Percentiles rank a stretch among this genome's conserved stretches.
These are phyloP conservation scores for Fopius arisanus DNA, from an alignment of 1,140 invertebrate species.

Conservation along the genomic window DNA sequence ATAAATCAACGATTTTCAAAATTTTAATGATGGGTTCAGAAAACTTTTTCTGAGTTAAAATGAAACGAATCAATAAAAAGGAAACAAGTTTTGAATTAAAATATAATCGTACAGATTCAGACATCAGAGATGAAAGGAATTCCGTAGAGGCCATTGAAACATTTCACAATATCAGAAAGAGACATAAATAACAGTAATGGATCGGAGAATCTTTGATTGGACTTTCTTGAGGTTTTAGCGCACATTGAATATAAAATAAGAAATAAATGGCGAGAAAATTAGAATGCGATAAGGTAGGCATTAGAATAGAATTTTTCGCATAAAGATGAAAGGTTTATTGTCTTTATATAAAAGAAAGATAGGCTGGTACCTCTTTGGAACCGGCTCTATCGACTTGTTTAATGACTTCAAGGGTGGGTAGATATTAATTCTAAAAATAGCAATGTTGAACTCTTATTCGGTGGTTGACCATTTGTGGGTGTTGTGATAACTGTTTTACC, in stretches of 20 bases:
- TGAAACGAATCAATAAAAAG: no score
- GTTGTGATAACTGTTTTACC: conserved; percentile 57
- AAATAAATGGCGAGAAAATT: not conserved
- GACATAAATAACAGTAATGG: not conserved
- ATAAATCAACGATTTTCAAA: no score
- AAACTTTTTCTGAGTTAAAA: not conserved
- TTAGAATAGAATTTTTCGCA: not conserved
- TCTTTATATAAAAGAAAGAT: not conserved
- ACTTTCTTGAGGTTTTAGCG: not conserved
- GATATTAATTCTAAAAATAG: not conserved
- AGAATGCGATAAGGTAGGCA: not conserved
- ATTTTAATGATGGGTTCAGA: no score
- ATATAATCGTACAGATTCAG: not conserved
- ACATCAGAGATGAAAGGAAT: not conserved
- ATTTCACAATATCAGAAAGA: not conserved
- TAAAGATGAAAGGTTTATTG: not conserved
- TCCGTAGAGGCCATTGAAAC: conserved; percentile 9
- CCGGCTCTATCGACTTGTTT: not conserved
- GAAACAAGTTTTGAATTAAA: not conserved
- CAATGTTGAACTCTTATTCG: not conserved
- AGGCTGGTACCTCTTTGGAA: not conserved
- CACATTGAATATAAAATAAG: not conserved
- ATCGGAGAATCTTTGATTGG: not conserved
- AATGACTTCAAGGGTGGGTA: not conserved
- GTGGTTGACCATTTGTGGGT: conserved; percentile 3